Percentiles rank a stretch among this genome's conserved stretches.
These are phyloP conservation scores for Limnephilus auricula DNA, from an alignment of 2,888 invertebrate species.

Conservation along the genomic window DNA sequence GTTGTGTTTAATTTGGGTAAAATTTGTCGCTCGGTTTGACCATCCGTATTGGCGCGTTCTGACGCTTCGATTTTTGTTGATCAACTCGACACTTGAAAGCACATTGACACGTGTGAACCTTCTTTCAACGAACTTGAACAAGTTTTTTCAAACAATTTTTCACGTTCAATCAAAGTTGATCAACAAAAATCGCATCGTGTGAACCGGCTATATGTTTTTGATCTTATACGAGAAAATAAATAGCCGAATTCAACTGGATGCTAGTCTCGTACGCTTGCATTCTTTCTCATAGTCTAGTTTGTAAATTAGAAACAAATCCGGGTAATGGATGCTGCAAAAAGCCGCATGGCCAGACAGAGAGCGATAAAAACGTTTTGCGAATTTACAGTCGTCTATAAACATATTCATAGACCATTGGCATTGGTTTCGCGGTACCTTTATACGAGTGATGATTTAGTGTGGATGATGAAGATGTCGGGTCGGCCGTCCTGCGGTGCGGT, in stretches of 20 bases:
- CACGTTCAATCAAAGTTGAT: no score
- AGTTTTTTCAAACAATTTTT: no score
- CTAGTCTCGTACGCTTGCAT: neutral
- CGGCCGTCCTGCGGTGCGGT: conserved; percentile 46
- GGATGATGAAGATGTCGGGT: conserved; percentile 28
- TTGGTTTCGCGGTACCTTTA: neutral
- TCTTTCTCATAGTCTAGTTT: neutral
- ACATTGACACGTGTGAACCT: no score
- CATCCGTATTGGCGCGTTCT: no score
- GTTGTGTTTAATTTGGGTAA: neutral
- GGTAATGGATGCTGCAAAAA: conserved; percentile 17
- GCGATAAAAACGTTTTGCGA: neutral
- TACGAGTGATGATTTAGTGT: conserved; percentile 4
- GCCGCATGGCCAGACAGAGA: neutral
- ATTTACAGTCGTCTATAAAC: conserved; percentile 24
- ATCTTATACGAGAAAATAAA: neutral
- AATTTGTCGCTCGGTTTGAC: neutral
- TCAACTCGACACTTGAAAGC: no score
- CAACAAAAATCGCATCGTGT: no score
- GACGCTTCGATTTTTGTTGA: no score
- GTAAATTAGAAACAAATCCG: conserved; percentile 10
- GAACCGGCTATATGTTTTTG: no score
- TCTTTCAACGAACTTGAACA: no score
- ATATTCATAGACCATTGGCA: conserved; percentile 26
- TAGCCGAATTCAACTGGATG: neutral